Base-by-base conservation (phyloP, 2,113 vertebrate species). In the Amphiprion percula region DNA sequence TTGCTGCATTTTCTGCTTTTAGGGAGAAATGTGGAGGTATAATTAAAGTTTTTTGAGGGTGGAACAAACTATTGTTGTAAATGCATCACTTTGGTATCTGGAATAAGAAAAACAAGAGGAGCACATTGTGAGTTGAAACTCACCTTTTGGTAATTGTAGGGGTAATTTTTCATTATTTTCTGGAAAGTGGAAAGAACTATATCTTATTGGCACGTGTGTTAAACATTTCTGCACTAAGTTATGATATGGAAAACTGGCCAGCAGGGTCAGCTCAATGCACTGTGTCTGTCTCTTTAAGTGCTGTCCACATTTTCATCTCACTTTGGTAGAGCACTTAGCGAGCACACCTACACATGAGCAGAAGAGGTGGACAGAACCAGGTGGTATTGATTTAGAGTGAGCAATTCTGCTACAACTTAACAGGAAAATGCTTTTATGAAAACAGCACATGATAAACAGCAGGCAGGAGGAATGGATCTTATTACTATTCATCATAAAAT, bases 291-390 rank as follows among this genome's bases (percentile, higher is more conserved):
- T 28, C 52, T 83, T 84, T 77, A 68, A 82, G 63, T 61, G 33
- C 10, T n/a, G 28, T 62, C 33, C 54, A 41, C 46, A 59, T 63
- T 79, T 86, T 76, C 44, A 30, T 54, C 28, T 72, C 19, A 1
- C n/a, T 49, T 73, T 80, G 23, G 15, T 47, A 65, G 26, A 66
- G 62, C 28, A 46, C 55, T 76, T 62, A 68, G 37, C 54, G 39
- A 64, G 50, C 67, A 79, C 80, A 84, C 70, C 64, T 66, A 81
- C 80, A 77, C 85, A 78, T 30, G 71, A 76, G 74, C 66, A 49
- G 77, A 80, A 44, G 66, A 72, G 74, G 49, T 2, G 21, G 46
- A 56, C 37, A 55, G 39, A 71, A 76, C 30, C 74, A 65, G 73
- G 55, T 21, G 21, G 28, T 24, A 67, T 63, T 78, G 80, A 76